Evolutionary conservation across 2,113 vertebrate genomes (phyloP), one percentile per base, ranked within the genome.

Genomic region (Sander lucioperca): DNA sequence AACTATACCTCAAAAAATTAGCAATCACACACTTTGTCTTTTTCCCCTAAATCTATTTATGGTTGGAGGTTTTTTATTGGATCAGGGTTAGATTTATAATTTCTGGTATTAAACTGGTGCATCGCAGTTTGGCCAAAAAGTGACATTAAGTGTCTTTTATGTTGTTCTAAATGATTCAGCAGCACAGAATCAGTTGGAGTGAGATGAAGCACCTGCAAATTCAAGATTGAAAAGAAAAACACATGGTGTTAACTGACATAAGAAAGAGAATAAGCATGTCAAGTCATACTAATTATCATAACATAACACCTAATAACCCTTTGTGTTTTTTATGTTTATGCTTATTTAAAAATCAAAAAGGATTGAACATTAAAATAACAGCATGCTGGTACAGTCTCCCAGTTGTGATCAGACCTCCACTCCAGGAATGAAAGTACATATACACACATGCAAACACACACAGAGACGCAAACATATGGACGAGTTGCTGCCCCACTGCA

Each of bases 1-100:
- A 76, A 70, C 51, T 63, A 43, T 61, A 74, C 79, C 78, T 85
- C 36, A 88, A 54, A 78, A 76, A 86, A 80, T 69, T 59, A 33
- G 25, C 33, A 9, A 77, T 85, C 76, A 25, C 7, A 10, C 11
- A 16, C 59, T 51, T 79, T 84, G 66, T 6, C 16, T 68, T 77
- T 56, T 53, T 12, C 27, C 21, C 25, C 16, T 16, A 83, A 63
- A 66, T 81, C 47, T 78, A 80, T 83, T 78, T 82, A 74, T 77
- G 56, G 27, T 67, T 61, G 10, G 25, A 64, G 15, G 33, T 70
- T 59, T 64, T 69, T 59, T 15, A 33, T 10, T 30, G 19, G 62
- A 11, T 48, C 2, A 7, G 57, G 39, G 51, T 74, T 61, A 19
- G 53, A 63, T 80, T 69, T 70, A 51, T 76, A 14, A 62, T 53